Base-by-base conservation (phyloP, 2,113 vertebrate genomes). In the Tyrannus savana region DNA sequence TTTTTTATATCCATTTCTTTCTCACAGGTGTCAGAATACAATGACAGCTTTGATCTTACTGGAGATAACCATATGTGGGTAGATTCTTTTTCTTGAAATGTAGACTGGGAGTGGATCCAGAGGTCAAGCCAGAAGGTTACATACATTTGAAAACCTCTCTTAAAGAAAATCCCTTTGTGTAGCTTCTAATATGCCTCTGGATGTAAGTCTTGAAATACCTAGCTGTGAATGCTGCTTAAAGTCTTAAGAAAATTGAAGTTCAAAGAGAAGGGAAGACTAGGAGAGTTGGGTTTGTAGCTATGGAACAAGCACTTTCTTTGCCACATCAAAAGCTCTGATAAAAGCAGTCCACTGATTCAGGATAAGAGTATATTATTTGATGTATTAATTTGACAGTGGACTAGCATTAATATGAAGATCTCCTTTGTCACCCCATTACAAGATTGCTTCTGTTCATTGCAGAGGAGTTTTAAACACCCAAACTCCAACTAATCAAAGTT, bases 81-180 rank as follows among this genome's bases (percentile, higher is more conserved):
- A 94, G 88, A 92, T 87, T 82, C 41, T 87, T 84, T 84, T 95
- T 81, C 92, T 39, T 94, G 90, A 96, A 87, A 94, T 79, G 87
- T 67, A 89, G 89, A 88, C 93, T 76, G 67, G 81, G 89, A 86
- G 25, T 71, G 66, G 80, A 86, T 89, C 83, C 90, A 79, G n/a
- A 84, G 90, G 85, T 95, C 73, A 91, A 86, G 74, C n/a, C 73
- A 21, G 28, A 94, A 95, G 93, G 92, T 94, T 91, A 94, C 73
- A 87, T 74, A 31, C 67, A 96, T 95, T 67, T 96, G 81, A 93
- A 95, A 95, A 89, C 27, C 78, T 72, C 4, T 4, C 67, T 89
- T 89, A 88, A 89, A 92, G 75, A 83, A 78, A 96, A 91, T 90
- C 53, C 55, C 58, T 94, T 95, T 94, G 44, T 78, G 78, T 7